A percentile compares a stretch with the other conserved stretches of the same genome.
These are phyloP conservation scores for Coleophora deauratella DNA, from an alignment of 2,888 invertebrate species.

Conservation along the genomic window DNA sequence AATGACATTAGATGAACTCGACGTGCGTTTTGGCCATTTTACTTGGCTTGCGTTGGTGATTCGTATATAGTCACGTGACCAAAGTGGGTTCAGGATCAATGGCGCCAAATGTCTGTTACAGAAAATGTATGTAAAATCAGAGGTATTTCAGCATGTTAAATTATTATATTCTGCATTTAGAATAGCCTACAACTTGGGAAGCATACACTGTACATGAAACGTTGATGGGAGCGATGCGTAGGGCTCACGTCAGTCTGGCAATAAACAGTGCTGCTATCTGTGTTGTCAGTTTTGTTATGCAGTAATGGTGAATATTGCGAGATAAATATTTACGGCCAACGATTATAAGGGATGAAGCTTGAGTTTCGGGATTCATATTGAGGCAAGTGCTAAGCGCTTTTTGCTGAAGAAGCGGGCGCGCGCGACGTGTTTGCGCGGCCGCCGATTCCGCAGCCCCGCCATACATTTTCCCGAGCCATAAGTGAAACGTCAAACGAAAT, in stretches of 20 bases:
- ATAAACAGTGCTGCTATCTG: conserved; percentile 83
- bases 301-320: conserved; percentile 77
- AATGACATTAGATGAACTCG: conserved; percentile 70
- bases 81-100: conserved; percentile 69
- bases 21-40: conserved; percentile 75
- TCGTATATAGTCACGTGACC: conserved; percentile 74
- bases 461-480: conserved; percentile 62
- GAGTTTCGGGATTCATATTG: conserved; percentile 25
- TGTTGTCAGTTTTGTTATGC: conserved; percentile 82
- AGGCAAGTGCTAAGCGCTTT: conserved; percentile 30
- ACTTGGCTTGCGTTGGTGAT: conserved; percentile 74
- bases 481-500: conserved; percentile 67
- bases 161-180: conserved; percentile 28
- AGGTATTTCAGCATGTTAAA: conserved; percentile 29
- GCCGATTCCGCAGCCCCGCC: conserved; percentile 49
- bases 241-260: conserved; percentile 72
- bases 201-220: conserved; percentile 30
- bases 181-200: conserved; percentile 23
- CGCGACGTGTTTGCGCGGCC: background rate
- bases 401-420: conserved; percentile 9
- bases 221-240: conserved; percentile 54
- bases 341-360: conserved; percentile 48
- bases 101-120: conserved; percentile 71
- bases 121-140: conserved; percentile 65
- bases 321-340: conserved; percentile 77